phyloP scores from a whole-genome alignment of 64 coral and sea anemone species.

The Hydrozoanthus tunicans region DNA sequence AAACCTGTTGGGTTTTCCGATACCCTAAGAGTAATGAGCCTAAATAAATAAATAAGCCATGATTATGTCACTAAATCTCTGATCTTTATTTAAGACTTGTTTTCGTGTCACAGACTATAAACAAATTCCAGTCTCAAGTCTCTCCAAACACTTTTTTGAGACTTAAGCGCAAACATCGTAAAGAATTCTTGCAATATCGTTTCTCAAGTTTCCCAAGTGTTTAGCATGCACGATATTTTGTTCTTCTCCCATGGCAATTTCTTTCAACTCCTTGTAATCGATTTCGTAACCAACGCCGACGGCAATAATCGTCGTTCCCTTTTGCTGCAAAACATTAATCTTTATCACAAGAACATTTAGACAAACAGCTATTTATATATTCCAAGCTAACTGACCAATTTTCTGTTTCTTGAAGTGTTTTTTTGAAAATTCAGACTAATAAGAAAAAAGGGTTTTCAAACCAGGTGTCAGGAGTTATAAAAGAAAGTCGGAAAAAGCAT shows the following conservation, averaged over 20 bases:
- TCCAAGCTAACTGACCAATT: no score
- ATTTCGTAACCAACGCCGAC: constrained; percentile 29
- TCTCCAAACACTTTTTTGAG: not conserved
- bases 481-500: no score
- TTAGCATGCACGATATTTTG: constrained; percentile 38
- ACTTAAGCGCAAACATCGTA: constrained; percentile 44
- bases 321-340: not conserved
- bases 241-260: constrained; percentile 29
- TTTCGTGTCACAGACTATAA: not conserved
- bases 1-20: no score
- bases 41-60: no score
- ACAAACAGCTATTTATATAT: no score
- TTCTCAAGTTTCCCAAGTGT: constrained; percentile 32
- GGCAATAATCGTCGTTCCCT: constrained; percentile 27
- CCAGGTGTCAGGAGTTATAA: no score
- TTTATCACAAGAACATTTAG: no score
- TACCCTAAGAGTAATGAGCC: no score
- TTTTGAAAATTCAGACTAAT: no score
- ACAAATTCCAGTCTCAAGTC: not conserved
- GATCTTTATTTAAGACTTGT: not conserved
- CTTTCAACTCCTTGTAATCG: constrained; percentile 13
- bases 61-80: no score
- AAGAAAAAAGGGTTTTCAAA: no score
- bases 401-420: no score
- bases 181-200: constrained; percentile 29